phyloP scores from a whole-genome alignment of 2,113 vertebrate genomes.

The Ctenodactylus gundi region DNA sequence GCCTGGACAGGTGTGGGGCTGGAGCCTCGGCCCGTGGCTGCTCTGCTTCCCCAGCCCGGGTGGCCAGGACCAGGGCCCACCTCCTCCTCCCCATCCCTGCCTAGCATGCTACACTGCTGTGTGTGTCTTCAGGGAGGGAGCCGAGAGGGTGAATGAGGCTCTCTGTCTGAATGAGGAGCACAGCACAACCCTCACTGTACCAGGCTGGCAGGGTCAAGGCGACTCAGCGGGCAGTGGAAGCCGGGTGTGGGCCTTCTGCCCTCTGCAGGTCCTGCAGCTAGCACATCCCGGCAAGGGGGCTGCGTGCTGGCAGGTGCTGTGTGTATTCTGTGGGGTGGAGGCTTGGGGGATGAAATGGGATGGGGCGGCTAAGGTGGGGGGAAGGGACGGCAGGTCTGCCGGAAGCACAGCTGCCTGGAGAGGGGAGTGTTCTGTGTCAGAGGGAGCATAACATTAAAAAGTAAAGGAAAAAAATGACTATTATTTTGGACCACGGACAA shows the following conservation, averaged over 20 bases:
- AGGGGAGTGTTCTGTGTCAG: neutral
- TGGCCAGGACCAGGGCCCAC: neutral
- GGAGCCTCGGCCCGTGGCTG: neutral
- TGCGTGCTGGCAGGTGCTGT: neutral
- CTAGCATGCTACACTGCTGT: too few species aligned
- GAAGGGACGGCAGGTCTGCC: too few species aligned
- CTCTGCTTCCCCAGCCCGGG: too few species aligned
- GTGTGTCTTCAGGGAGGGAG: neutral
- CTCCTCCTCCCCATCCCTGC: neutral
- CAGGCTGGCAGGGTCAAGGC: too few species aligned
- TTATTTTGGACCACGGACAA: neutral
- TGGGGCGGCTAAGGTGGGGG: too few species aligned
- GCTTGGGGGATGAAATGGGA: too few species aligned
- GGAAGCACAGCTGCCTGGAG: too few species aligned
- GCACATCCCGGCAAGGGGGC: neutral
- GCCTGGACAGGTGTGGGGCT: neutral
- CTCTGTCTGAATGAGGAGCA: neutral
- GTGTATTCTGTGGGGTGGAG: too few species aligned
- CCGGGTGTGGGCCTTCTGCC: neutral
- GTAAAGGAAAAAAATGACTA: neutral
- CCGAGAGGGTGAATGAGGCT: neutral
- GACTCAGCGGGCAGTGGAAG: accelerated
- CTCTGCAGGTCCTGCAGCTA: neutral
- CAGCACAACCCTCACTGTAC: neutral
- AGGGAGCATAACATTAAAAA: neutral